Conservation (phyloP, 2,888 invertebrate genomes). For the Ceraclea dissimilis region DNA sequence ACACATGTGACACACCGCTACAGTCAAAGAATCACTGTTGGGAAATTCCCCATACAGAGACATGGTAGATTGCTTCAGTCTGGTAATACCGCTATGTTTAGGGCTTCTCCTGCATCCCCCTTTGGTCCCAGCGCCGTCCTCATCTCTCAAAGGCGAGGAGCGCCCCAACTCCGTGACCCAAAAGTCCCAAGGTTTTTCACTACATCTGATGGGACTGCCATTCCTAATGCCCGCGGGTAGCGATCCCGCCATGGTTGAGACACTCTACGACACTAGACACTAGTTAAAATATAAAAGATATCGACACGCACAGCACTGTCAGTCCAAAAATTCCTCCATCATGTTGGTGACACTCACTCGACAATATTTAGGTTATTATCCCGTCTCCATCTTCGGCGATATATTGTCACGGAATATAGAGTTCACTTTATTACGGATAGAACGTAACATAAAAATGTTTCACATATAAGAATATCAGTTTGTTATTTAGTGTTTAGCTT, state of each 20-base stretch:
- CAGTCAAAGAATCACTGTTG: slow-evolving; percentile 66
- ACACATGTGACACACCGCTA: slow-evolving; percentile 73
- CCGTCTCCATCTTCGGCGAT: slow-evolving; percentile 36
- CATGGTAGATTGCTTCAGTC: slow-evolving; percentile 56
- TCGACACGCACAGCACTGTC: not conserved
- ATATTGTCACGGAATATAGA: not conserved
- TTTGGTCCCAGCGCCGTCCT: slow-evolving; percentile 30
- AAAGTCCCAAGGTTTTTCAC: slow-evolving; percentile 47
- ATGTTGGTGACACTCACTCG: slow-evolving; percentile 33
- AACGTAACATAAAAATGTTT: not conserved
- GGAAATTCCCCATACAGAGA: slow-evolving; percentile 71
- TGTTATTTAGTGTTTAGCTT: slow-evolving; percentile 47
- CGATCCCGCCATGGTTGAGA: slow-evolving; percentile 41
- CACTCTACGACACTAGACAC: slow-evolving; percentile 25
- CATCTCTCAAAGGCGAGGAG: slow-evolving; percentile 40
- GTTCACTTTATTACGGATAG: not conserved
- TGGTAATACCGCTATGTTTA: slow-evolving; percentile 45
- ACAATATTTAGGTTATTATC: slow-evolving; percentile 45
- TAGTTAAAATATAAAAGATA: not conserved
- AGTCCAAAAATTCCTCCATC: slow-evolving; percentile 8
- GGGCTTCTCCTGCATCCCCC: slow-evolving; percentile 32
- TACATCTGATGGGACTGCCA: slow-evolving; percentile 45
- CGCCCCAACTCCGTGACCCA: slow-evolving; percentile 47
- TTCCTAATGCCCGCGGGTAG: slow-evolving; percentile 39
- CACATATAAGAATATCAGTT: not conserved